Evolutionary conservation across 2,888 invertebrate genomes (phyloP).

Genomic region (Reticulitermes lucifugus): DNA sequence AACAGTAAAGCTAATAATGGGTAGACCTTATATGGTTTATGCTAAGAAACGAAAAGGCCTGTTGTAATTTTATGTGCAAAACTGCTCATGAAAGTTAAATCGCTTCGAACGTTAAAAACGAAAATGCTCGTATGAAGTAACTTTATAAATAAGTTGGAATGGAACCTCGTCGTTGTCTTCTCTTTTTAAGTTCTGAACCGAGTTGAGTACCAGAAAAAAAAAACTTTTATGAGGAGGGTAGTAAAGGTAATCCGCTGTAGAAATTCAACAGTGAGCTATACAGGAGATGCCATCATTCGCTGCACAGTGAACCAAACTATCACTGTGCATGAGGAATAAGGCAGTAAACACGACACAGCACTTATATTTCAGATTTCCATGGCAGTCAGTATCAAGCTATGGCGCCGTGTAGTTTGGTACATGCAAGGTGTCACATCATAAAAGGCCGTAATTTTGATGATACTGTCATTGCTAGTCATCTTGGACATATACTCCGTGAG

Average conservation of each 20-base stretch:
- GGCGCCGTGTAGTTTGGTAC: too few species aligned
- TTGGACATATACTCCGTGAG: too few species aligned
- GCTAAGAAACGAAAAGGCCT: slow-evolving; percentile 11
- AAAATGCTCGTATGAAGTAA: not conserved
- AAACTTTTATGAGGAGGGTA: slow-evolving; percentile 19
- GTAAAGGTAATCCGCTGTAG: not conserved
- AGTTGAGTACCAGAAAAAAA: slow-evolving; percentile 9
- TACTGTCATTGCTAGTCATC: too few species aligned
- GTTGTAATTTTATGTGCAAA: slow-evolving; percentile 40
- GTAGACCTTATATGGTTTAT: not conserved
- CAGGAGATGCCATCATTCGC: not conserved
- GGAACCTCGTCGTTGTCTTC: not conserved
- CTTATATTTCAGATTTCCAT: too few species aligned
- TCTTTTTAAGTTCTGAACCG: not conserved
- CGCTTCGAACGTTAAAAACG: slow-evolving; percentile 20
- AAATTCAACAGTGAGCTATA: not conserved
- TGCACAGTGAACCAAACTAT: not conserved
- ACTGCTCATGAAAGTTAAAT: slow-evolving; percentile 40
- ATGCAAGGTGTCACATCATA: too few species aligned
- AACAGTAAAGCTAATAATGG: slow-evolving; percentile 32
- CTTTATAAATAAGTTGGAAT: slow-evolving; percentile 27
- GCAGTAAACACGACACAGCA: too few species aligned
- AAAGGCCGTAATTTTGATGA: too few species aligned
- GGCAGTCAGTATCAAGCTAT: too few species aligned
- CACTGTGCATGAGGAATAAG: not conserved